Evolutionary conservation across 1,140 invertebrate species (phyloP).

Genomic region (Tetranychus urticae): DNA sequence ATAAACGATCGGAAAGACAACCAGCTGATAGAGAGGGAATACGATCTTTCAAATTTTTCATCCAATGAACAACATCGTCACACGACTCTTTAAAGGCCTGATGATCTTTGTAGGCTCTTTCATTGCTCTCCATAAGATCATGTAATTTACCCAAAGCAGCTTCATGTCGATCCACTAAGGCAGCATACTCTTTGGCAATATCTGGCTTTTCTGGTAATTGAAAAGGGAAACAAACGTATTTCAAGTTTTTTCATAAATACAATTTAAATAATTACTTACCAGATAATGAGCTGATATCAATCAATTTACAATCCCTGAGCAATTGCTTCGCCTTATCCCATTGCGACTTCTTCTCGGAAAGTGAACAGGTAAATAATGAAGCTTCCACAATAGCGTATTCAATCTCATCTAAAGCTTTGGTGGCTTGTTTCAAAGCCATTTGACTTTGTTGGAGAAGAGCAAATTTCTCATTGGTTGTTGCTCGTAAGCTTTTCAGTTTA

Average conservation of each 20-base stretch:
- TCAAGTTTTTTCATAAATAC: no score
- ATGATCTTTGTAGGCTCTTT: slow-evolving; percentile 66
- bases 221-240: no score
- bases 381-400: slow-evolving; percentile 43
- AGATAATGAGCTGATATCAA: background rate
- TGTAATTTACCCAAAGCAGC: background rate
- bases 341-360: slow-evolving; percentile 59
- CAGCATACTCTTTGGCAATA: background rate
- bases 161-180: background rate
- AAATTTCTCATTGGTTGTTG: background rate
- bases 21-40: slow-evolving; percentile 50
- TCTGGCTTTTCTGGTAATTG: background rate
- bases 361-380: slow-evolving; percentile 44
- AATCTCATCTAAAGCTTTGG: slow-evolving; percentile 53
- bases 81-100: slow-evolving; percentile 63
- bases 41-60: slow-evolving; percentile 59
- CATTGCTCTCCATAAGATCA: slow-evolving; percentile 21
- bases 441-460: slow-evolving; percentile 34
- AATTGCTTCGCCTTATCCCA: slow-evolving; percentile 48
- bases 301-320: slow-evolving; percentile 1
- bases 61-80: slow-evolving; percentile 60
- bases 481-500: background rate
- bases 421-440: slow-evolving; percentile 58
- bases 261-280: background rate
- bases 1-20: slow-evolving; percentile 55